Evolutionary conservation across 2,113 vertebrate species (phyloP).

Genomic region (Stegostoma tigrinum): DNA sequence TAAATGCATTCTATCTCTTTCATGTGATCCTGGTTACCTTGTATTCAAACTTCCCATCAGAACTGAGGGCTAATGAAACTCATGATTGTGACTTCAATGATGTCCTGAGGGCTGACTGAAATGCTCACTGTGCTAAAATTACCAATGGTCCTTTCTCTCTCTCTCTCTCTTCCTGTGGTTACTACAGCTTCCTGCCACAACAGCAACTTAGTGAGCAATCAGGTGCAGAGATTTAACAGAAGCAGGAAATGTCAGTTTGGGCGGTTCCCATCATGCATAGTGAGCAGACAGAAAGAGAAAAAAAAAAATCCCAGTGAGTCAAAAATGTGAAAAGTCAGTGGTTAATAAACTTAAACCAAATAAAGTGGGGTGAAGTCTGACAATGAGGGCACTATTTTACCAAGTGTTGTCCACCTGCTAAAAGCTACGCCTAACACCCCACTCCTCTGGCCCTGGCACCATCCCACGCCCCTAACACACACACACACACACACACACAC

Average conservation of each 20-base stretch:
- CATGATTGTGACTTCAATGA: not conserved
- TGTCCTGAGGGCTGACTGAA: not conserved
- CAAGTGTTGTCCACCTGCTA: not conserved
- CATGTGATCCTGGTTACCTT: too few relatives aligned
- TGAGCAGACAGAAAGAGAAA: too few relatives aligned
- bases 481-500: too few relatives aligned
- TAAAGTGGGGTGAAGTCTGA: not conserved
- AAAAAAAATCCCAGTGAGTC: not conserved
- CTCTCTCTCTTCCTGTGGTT: constrained; percentile 23
- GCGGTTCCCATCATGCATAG: not conserved
- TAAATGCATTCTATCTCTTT: not conserved
- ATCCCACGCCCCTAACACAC: not conserved
- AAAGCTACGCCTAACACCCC: not conserved
- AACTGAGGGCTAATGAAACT: not conserved
- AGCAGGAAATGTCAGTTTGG: not conserved
- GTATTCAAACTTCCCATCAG: not conserved
- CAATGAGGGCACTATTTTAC: not conserved
- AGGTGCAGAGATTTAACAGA: constrained; percentile 6
- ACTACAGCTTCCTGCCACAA: not conserved
- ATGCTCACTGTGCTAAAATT: not conserved
- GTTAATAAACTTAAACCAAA: not conserved
- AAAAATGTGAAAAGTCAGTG: not conserved
- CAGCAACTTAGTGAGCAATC: not conserved
- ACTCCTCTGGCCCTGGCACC: too few relatives aligned
- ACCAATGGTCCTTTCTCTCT: not conserved